Evolutionary conservation across 2,888 invertebrate genomes (phyloP).

Genomic region (Diaprepes abbreviatus): DNA sequence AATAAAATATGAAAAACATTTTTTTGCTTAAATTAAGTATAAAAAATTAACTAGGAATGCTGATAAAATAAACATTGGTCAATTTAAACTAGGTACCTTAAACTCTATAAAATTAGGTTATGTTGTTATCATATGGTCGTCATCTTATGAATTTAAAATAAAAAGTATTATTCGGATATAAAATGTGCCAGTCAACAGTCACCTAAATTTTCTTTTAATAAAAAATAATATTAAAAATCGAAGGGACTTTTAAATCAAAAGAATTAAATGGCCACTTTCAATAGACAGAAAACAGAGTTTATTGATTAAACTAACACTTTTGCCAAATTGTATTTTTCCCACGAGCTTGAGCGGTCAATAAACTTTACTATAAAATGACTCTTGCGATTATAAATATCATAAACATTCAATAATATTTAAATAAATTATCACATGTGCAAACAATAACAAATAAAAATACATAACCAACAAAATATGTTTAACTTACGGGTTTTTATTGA

Average conservation of each 20-base stretch:
- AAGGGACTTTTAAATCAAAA: conserved; percentile 14
- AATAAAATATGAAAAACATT: no score
- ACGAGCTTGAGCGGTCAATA: conserved; percentile 18
- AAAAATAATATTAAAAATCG: not conserved
- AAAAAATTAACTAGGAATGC: no score
- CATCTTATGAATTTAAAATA: no score
- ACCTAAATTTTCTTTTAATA: not conserved
- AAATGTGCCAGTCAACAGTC: no score
- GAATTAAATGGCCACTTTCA: conserved; percentile 31
- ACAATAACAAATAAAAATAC: conserved; percentile 48
- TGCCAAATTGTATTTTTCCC: conserved; percentile 25
- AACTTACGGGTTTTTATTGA: conserved; percentile 39
- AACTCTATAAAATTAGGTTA: no score
- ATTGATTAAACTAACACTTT: conserved; percentile 29
- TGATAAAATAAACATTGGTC: no score
- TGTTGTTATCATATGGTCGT: no score
- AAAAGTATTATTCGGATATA: no score
- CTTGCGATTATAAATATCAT: not conserved
- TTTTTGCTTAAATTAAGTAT: no score
- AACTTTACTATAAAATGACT: not conserved
- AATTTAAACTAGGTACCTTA: no score
- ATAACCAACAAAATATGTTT: conserved; percentile 45
- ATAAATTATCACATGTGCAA: conserved; percentile 37
- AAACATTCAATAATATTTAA: conserved; percentile 23
- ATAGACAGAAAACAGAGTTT: conserved; percentile 28